A percentile compares a stretch with the other conserved stretches of the same genome.
Evolutionary conservation across 1,140 invertebrate species (phyloP).

Genomic region (Neotoxoptera formosana): DNA sequence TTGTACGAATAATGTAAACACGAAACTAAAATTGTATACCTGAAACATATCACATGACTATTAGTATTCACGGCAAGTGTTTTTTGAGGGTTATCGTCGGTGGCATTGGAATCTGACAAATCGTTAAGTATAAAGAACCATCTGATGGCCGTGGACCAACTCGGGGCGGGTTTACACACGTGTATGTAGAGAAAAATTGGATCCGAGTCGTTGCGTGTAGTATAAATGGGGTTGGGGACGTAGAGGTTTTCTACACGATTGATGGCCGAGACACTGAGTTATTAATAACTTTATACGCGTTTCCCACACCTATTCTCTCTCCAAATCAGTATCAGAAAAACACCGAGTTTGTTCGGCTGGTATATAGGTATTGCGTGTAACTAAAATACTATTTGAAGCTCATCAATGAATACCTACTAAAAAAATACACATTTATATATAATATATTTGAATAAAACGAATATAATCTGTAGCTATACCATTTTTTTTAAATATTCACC

Average conservation of each 20-base stretch:
- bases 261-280: slow-evolving; percentile 28
- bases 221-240: slow-evolving; percentile 9
- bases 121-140: slow-evolving; percentile 4
- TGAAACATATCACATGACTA: neutral
- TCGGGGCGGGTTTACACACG: neutral
- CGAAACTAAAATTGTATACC: neutral
- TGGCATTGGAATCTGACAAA: neutral
- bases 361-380: neutral
- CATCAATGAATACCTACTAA: neutral
- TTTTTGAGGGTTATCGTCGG: slow-evolving; percentile 3
- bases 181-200: slow-evolving; percentile 3
- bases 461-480: neutral
- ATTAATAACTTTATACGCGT: slow-evolving; percentile 34
- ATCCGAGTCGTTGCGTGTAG: neutral
- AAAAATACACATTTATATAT: neutral
- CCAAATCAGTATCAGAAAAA: neutral
- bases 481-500: neutral
- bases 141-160: neutral
- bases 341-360: neutral
- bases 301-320: neutral
- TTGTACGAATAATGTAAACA: neutral
- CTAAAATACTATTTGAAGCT: neutral
- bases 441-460: neutral
- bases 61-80: slow-evolving; percentile 18
- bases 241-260: neutral